Percentiles rank a stretch among this genome's conserved stretches.
These are phyloP conservation scores for Trissonchulus latispiculum DNA, from an alignment of 2,888 invertebrate species.

Conservation along the genomic window DNA sequence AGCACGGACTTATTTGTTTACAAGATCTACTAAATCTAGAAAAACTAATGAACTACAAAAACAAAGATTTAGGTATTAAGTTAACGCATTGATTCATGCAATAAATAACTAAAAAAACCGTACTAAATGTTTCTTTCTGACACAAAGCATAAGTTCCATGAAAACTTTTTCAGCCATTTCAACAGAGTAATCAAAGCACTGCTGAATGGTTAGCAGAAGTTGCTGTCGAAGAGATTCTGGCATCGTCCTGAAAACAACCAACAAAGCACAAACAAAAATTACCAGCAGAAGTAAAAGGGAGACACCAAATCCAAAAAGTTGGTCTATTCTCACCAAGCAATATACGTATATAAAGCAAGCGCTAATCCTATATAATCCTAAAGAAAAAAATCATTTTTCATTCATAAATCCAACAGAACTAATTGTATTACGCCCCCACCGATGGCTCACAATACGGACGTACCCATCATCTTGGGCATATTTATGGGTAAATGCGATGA, in stretches of 20 bases:
- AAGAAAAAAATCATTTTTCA: no score
- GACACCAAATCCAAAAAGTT: neutral
- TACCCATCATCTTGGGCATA: slow-evolving; percentile 47
- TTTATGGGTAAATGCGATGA: slow-evolving; percentile 86
- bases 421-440: neutral
- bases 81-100: no score
- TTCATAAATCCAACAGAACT: no score
- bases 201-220: slow-evolving; percentile 76
- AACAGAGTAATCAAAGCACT: slow-evolving; percentile 77
- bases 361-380: no score
- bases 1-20: no score
- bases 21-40: no score
- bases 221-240: slow-evolving; percentile 83
- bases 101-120: no score
- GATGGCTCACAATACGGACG: slow-evolving; percentile 15
- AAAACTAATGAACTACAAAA: no score
- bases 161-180: slow-evolving; percentile 83
- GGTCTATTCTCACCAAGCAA: no score
- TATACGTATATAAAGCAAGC: no score
- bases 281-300: neutral
- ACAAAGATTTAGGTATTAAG: no score
- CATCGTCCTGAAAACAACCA: slow-evolving; percentile 49
- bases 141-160: slow-evolving; percentile 81
- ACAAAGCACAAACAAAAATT: slow-evolving; percentile 11
- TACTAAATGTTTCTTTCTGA: slow-evolving; percentile 84